These are phyloP conservation scores for Drosophila dives DNA, from an alignment of 2,888 invertebrate genomes.

Conservation along the genomic window DNA sequence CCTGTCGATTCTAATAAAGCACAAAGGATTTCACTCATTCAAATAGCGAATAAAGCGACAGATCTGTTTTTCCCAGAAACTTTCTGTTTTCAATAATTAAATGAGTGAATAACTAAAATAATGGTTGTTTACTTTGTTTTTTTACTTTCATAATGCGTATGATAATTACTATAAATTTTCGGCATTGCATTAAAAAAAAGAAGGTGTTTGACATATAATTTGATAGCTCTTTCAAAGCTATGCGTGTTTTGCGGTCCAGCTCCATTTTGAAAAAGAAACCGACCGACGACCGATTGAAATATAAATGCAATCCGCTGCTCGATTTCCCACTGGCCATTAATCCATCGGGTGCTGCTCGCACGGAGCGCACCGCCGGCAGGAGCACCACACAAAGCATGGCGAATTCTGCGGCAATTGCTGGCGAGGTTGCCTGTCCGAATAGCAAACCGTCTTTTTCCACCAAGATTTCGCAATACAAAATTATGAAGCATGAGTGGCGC, in stretches of 20 bases:
- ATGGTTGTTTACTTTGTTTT: constrained; percentile 57
- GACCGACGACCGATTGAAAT: constrained; percentile 98
- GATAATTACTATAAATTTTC: neutral
- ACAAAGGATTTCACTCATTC: neutral
- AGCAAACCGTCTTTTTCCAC: constrained; percentile 99
- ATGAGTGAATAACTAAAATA: constrained; percentile 4
- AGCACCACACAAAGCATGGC: constrained; percentile 86
- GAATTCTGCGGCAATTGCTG: constrained; percentile 86
- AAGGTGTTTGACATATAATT: too few species aligned
- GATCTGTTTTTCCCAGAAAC: neutral
- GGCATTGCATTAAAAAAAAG: too few species aligned
- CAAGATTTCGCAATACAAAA: constrained; percentile 99
- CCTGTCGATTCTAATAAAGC: neutral
- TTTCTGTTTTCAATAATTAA: neutral
- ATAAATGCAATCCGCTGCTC: constrained; percentile 96
- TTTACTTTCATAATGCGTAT: constrained; percentile 62
- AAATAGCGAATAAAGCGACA: neutral
- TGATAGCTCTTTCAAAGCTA: too few species aligned
- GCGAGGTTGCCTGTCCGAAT: constrained; percentile 94
- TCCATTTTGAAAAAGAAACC: constrained; percentile 87
- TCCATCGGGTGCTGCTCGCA: constrained; percentile 97
- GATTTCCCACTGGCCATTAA: constrained; percentile 99
- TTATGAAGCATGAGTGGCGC: constrained; percentile 99
- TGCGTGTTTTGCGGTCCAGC: too few species aligned
- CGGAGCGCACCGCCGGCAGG: constrained; percentile 92